Evolutionary conservation across 2,797 vertebrate genomes (phyloP).

Genomic region (Erethizon dorsatum): DNA sequence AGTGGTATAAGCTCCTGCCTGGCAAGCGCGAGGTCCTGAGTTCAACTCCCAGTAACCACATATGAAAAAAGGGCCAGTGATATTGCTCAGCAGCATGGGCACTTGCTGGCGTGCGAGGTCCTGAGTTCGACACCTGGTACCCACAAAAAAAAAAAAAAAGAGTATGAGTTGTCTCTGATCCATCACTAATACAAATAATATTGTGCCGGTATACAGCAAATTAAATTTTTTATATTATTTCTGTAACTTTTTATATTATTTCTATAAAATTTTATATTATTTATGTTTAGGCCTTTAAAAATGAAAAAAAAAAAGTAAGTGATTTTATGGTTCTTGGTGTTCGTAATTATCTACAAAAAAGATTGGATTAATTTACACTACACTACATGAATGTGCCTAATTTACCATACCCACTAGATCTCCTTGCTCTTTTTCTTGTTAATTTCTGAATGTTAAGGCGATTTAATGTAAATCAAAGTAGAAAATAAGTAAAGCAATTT

Average conservation of each 20-base stretch:
- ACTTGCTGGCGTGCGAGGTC: too few species aligned
- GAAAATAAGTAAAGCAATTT: background rate
- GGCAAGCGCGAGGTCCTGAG: too few species aligned
- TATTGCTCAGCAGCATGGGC: too few species aligned
- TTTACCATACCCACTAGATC: background rate
- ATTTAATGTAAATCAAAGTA: background rate
- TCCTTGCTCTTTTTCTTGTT: background rate
- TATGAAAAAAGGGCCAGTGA: too few species aligned
- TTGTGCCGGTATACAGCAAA: background rate
- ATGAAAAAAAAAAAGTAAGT: background rate
- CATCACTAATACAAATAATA: background rate
- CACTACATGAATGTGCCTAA: background rate
- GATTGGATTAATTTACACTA: background rate
- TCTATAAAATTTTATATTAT: background rate
- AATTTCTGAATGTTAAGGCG: background rate
- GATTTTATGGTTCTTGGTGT: background rate
- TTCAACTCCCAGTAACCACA: too few species aligned
- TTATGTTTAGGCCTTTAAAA: constrained; percentile 4
- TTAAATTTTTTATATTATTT: background rate
- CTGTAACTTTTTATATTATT: background rate
- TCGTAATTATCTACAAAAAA: background rate
- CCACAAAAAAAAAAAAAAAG: background rate
- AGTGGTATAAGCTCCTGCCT: too few species aligned
- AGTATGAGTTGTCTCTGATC: background rate
- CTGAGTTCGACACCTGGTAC: too few species aligned